Evolutionary conservation across 2,888 invertebrate species (phyloP).

Genomic region (Lordiphosa andalusiaca): DNA sequence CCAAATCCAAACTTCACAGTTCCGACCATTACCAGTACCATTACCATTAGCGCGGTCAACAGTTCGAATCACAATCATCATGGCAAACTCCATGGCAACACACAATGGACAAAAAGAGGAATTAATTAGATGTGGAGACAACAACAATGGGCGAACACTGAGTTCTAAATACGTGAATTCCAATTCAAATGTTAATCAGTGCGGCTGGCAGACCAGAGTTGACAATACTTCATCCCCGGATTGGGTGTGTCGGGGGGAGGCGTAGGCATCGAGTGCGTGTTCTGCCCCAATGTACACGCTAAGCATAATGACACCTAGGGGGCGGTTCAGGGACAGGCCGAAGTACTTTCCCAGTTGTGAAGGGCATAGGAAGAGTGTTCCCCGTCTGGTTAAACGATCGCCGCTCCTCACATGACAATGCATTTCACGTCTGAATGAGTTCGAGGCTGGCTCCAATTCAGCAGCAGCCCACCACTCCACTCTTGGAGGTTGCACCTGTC

Average conservation of each 20-base stretch:
- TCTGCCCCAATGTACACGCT: conserved; percentile 64
- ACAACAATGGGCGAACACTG: conserved; percentile 45
- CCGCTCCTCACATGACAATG: conserved; percentile 47
- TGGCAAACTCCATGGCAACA: conserved; percentile 61
- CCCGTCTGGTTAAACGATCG: conserved; percentile 48
- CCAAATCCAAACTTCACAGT: conserved; percentile 19
- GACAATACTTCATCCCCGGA: conserved; percentile 48
- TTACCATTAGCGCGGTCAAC: conserved; percentile 59
- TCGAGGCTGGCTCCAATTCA: conserved; percentile 56
- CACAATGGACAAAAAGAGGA: conserved; percentile 64
- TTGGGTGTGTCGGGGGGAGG: conserved; percentile 64
- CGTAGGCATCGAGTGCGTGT: conserved; percentile 39
- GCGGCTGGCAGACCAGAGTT: conserved; percentile 49
- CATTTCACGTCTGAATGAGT: conserved; percentile 71
- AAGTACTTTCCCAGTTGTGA: conserved; percentile 41
- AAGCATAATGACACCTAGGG: conserved; percentile 66
- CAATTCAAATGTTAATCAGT: conserved; percentile 75
- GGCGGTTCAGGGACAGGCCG: conserved; percentile 66
- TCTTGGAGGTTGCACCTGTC: conserved; percentile 59
- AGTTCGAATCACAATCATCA: conserved; percentile 33
- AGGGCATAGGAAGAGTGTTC: conserved; percentile 48
- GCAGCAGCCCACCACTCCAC: conserved; percentile 37
- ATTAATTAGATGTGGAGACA: conserved; percentile 77
- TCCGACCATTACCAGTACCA: conserved; percentile 53
- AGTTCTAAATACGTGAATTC: conserved; percentile 49